A percentile compares a stretch with the other conserved stretches of the same genome.
phyloP scores from a whole-genome alignment of 2,113 vertebrate genomes.

The Nestor notabilis region DNA sequence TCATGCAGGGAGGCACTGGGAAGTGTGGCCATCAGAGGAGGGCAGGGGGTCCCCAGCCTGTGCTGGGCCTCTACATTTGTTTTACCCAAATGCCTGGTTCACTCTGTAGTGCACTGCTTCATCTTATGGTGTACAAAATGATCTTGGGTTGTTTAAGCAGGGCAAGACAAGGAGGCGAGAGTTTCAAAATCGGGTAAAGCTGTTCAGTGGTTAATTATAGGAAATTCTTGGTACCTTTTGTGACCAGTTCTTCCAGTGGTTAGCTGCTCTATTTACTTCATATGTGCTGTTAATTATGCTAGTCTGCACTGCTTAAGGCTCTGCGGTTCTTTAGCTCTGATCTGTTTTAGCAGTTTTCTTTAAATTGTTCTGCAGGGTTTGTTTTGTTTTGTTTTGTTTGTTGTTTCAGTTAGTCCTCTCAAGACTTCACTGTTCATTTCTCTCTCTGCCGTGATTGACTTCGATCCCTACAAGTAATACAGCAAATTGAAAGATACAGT shows the following conservation, averaged over 20 bases:
- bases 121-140: background rate
- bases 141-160: background rate
- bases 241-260: background rate
- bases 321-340: background rate
- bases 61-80: background rate
- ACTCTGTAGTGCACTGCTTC: background rate
- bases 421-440: background rate
- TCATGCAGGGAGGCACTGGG: background rate
- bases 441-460: background rate
- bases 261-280: background rate
- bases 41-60: background rate
- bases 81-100: background rate
- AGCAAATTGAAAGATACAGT: background rate
- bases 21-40: background rate
- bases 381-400: background rate
- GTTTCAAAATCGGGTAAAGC: background rate
- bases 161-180: background rate
- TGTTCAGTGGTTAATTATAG: background rate
- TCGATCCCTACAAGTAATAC: background rate
- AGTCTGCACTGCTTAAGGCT: background rate
- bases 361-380: background rate
- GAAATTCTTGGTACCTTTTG: background rate
- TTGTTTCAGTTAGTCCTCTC: background rate
- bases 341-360: constrained; percentile 13
- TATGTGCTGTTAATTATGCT: background rate